These are phyloP conservation scores for Heterochromis multidens DNA, from an alignment of 2,113 vertebrate species.

Conservation along the genomic window DNA sequence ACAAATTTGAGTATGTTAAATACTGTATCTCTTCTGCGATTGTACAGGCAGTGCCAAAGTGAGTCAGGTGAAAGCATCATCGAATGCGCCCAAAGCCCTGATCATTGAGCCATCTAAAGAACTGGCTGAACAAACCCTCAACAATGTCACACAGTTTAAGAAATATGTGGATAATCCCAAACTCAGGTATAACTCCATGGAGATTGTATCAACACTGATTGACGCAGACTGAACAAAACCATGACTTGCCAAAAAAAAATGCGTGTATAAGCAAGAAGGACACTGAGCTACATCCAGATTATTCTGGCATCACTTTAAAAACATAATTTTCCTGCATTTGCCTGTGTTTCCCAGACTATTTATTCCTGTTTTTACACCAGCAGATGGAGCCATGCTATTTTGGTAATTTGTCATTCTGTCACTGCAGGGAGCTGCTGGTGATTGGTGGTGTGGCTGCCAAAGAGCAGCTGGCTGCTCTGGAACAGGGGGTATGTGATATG, in stretches of 20 bases:
- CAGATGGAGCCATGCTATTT: constrained; percentile 11
- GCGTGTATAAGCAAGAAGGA: neutral
- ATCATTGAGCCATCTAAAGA: constrained; percentile 96
- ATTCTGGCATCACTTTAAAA: neutral
- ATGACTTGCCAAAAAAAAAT: accelerated
- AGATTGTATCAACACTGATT: neutral
- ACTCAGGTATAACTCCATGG: constrained; percentile 78
- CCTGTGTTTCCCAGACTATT: neutral
- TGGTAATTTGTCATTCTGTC: neutral
- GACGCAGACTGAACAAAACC: neutral
- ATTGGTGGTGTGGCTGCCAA: constrained; percentile 96
- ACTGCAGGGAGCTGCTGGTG: constrained; percentile 88
- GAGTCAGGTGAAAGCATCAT: constrained; percentile 81
- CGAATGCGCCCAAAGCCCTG: constrained; percentile 89
- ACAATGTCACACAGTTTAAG: constrained; percentile 91
- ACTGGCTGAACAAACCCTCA: constrained; percentile 93
- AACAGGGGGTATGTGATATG: constrained; percentile 84
- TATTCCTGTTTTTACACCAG: constrained; percentile 7
- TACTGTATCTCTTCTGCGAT: neutral
- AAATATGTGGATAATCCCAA: constrained; percentile 93
- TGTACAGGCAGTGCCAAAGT: constrained; percentile 86
- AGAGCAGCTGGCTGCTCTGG: constrained; percentile 89
- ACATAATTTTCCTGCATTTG: accelerated
- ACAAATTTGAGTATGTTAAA: neutral
- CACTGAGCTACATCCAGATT: neutral